These are phyloP conservation scores for Metopolophium dirhodum DNA, from an alignment of 1,140 invertebrate genomes.

Conservation along the genomic window DNA sequence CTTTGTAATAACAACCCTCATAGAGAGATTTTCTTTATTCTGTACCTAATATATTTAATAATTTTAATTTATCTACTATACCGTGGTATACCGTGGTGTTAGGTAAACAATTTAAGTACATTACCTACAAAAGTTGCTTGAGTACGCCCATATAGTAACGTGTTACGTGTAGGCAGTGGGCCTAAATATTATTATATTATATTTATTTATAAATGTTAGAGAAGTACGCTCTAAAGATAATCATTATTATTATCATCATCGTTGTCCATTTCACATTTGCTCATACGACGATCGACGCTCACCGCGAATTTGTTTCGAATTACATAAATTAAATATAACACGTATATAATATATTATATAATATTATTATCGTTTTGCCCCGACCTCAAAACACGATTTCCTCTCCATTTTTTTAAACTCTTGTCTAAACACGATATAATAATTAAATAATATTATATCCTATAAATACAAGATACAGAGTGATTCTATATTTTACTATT, in stretches of 20 bases:
- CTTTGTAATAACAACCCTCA: no score
- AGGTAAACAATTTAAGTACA: not conserved
- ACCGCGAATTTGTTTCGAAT: not conserved
- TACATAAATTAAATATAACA: not conserved
- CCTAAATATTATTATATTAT: not conserved
- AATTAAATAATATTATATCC: not conserved
- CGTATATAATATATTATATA: not conserved
- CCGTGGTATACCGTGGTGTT: not conserved
- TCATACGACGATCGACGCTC: not conserved
- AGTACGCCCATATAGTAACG: not conserved
- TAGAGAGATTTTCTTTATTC: no score
- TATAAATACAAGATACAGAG: not conserved
- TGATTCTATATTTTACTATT: not conserved
- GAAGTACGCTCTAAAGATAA: not conserved
- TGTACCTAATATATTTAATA: not conserved
- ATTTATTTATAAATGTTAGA: not conserved
- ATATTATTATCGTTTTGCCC: not conserved
- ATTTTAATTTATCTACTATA: not conserved
- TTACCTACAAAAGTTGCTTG: not conserved
- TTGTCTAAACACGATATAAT: not conserved
- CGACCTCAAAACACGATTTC: not conserved
- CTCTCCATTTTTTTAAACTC: not conserved
- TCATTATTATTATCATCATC: not conserved
- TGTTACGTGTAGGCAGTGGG: not conserved
- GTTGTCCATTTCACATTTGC: not conserved